A percentile compares a stretch with the other conserved stretches of the same genome.
phyloP scores from a whole-genome alignment of 2,888 invertebrate genomes.

The Caenorhabditis wallacei region DNA sequence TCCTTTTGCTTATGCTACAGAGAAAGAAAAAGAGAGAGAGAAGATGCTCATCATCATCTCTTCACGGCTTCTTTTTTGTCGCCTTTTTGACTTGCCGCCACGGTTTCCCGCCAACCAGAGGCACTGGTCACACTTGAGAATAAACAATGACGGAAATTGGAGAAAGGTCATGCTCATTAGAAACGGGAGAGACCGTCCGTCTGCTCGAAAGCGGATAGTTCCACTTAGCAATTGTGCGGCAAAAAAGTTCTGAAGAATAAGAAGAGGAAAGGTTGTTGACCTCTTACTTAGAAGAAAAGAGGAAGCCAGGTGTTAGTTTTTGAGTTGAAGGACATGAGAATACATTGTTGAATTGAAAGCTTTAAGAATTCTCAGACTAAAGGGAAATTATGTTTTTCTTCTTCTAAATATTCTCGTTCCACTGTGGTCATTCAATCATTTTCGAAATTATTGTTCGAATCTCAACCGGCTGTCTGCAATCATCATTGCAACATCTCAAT shows the following conservation, averaged over 20 bases:
- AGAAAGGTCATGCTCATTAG: constrained; percentile 62
- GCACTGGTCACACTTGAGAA: constrained; percentile 46
- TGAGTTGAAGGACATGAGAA: constrained; percentile 35
- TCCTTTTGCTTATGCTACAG: constrained; percentile 21
- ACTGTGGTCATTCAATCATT: not conserved
- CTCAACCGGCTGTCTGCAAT: constrained; percentile 14
- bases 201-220: constrained; percentile 31
- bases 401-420: no score
- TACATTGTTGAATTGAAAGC: not conserved
- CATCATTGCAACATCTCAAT: constrained; percentile 31
- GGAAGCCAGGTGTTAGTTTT: constrained; percentile 28
- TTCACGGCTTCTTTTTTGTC: constrained; percentile 35
- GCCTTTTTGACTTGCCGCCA: constrained; percentile 19
- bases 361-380: no score
- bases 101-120: constrained; percentile 6
- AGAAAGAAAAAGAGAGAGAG: not conserved
- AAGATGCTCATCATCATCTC: constrained; percentile 42
- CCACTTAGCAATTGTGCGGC: constrained; percentile 27
- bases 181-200: not conserved
- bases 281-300: constrained; percentile 25
- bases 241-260: constrained; percentile 35
- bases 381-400: not conserved
- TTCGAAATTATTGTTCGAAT: not conserved
- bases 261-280: constrained; percentile 30
- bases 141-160: constrained; percentile 61